A percentile compares a stretch with the other conserved stretches of the same genome.
These are phyloP conservation scores for Caenorhabditis remanei DNA, from an alignment of 1,140 invertebrate genomes.

Conservation along the genomic window DNA sequence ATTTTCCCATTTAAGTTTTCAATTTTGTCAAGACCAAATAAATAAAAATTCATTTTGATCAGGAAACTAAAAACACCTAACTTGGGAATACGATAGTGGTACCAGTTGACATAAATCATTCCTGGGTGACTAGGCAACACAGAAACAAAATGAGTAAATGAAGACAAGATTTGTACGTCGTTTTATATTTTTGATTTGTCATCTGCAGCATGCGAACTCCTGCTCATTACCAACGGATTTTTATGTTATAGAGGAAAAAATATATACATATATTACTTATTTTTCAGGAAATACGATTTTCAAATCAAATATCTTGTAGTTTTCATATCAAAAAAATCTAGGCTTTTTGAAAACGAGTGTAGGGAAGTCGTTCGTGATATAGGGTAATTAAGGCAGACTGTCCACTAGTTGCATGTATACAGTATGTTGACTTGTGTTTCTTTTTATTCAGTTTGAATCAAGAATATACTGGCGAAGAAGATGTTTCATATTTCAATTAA, in stretches of 20 bases:
- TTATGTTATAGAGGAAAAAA: not conserved
- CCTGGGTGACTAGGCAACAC: too few relatives aligned
- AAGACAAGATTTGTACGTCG: not conserved
- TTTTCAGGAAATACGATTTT: not conserved
- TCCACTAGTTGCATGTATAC: too few relatives aligned
- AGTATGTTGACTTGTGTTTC: too few relatives aligned
- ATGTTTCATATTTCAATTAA: too few relatives aligned
- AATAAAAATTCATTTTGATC: not conserved
- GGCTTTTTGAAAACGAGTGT: not conserved
- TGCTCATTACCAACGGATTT: not conserved
- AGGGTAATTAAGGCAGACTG: too few relatives aligned
- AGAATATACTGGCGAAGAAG: too few relatives aligned
- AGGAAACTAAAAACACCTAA: not conserved
- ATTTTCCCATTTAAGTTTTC: not conserved
- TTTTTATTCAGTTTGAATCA: too few relatives aligned
- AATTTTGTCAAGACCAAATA: constrained; percentile 17
- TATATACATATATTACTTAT: not conserved
- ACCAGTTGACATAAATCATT: constrained; percentile 1
- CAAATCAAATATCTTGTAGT: not conserved
- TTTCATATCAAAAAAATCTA: not conserved
- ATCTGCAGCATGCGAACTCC: not conserved
- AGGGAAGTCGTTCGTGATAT: too few relatives aligned
- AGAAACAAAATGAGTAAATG: too few relatives aligned
- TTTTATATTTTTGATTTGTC: not conserved
- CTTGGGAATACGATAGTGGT: not conserved